A percentile compares a stretch with the other conserved stretches of the same genome.
These are phyloP conservation scores for Mionectes olivaceus DNA, from an alignment of 2,797 vertebrate species.

Conservation along the genomic window DNA sequence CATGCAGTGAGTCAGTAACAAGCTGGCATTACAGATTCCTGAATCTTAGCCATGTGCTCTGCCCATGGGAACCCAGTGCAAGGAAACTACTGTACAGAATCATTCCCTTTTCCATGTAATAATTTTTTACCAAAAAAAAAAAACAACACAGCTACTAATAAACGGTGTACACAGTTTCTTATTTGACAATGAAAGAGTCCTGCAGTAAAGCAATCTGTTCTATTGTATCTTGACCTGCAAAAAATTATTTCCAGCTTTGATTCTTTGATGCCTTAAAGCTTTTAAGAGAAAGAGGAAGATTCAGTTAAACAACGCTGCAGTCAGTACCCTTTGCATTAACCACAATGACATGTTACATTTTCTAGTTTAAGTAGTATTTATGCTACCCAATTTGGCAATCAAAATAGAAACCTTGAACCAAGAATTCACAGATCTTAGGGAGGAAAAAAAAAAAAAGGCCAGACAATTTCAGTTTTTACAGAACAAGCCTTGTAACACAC, in stretches of 20 bases:
- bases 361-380: slow-evolving; percentile 26
- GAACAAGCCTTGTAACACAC: not conserved
- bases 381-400: not conserved
- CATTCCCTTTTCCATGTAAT: not conserved
- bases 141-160: not conserved
- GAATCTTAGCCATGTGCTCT: not conserved
- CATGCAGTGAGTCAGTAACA: not conserved
- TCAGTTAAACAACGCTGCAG: not conserved
- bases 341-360: not conserved
- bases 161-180: not conserved
- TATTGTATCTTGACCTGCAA: not conserved
- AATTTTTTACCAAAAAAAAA: not conserved
- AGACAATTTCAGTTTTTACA: slow-evolving; percentile 5
- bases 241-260: slow-evolving; percentile 31
- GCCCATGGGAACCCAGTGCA: not conserved
- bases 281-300: not conserved
- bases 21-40: not conserved
- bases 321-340: not conserved
- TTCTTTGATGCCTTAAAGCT: slow-evolving; percentile 45
- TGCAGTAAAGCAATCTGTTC: not conserved
- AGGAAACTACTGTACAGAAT: slow-evolving; percentile 7
- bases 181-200: not conserved
- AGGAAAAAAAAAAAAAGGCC: not conserved
- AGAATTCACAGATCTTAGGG: not conserved
- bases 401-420: slow-evolving; percentile 32